Percentiles rank a stretch among this genome's conserved stretches.
phyloP scores from a whole-genome alignment of 2,797 vertebrate genomes.

The Tolypeutes matacus region DNA sequence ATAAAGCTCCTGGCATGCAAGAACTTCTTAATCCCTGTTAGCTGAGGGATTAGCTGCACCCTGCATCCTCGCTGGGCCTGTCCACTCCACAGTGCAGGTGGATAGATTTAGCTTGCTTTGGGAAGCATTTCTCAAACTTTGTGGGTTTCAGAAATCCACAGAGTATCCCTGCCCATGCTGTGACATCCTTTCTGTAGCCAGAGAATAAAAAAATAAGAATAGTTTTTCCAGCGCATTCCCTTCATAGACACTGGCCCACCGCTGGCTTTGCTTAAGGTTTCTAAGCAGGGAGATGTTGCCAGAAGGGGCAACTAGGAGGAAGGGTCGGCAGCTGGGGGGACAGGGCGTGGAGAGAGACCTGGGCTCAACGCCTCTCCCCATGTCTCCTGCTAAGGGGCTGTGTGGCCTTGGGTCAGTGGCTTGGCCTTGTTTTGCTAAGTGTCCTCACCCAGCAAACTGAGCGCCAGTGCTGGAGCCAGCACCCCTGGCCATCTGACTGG shows the following conservation, averaged over 20 bases:
- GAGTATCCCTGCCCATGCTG: too few relatives aligned
- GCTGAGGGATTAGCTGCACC: neutral
- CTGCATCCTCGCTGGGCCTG: too few relatives aligned
- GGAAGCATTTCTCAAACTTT: neutral
- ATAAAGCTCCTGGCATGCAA: neutral
- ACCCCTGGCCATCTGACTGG: neutral
- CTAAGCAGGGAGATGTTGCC: neutral
- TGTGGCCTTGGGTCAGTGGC: too few relatives aligned
- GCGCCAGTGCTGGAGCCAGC: neutral
- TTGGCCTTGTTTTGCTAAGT: too few relatives aligned
- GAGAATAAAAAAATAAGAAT: neutral
- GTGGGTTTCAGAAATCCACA: neutral
- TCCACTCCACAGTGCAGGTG: neutral
- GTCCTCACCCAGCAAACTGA: fast-evolving
- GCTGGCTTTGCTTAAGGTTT: too few relatives aligned
- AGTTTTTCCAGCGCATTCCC: neutral
- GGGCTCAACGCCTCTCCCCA: too few relatives aligned
- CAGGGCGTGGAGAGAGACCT: too few relatives aligned
- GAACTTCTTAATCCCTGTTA: neutral
- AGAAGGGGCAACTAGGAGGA: neutral
- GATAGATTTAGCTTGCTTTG: too few relatives aligned
- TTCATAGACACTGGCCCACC: neutral
- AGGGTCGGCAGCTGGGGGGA: neutral
- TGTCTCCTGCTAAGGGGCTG: too few relatives aligned
- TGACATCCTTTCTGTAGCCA: neutral